These are phyloP conservation scores for Heliangelus exortis DNA, from an alignment of 2,797 vertebrate species.

Conservation along the genomic window DNA sequence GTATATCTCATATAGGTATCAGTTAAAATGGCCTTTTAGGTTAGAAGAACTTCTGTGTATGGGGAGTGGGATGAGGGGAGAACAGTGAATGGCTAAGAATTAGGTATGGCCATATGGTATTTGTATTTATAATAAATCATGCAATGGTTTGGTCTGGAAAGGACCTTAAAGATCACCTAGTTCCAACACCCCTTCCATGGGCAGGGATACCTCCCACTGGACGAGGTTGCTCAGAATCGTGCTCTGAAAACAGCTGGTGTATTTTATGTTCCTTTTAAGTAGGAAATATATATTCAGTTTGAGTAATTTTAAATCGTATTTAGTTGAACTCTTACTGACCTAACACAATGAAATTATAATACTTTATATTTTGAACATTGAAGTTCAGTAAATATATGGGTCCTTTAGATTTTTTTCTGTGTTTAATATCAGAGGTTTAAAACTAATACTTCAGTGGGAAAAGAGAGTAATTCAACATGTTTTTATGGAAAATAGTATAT, in stretches of 20 bases:
- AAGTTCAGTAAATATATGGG: conserved; percentile 27
- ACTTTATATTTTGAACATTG: conserved; percentile 20
- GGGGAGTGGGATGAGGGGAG: neutral
- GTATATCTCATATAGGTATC: neutral
- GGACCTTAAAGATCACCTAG: no score
- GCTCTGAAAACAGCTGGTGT: neutral
- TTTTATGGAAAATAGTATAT: neutral
- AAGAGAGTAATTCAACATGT: neutral
- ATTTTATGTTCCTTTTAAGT: neutral
- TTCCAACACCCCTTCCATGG: no score
- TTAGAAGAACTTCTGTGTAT: neutral
- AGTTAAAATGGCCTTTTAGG: neutral
- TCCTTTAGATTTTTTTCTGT: neutral
- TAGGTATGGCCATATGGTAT: neutral
- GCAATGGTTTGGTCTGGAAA: no score
- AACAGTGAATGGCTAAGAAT: neutral
- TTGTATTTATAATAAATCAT: neutral
- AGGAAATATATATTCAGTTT: neutral
- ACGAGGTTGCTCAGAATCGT: neutral
- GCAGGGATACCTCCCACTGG: no score
- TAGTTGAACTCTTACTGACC: neutral
- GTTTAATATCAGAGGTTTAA: neutral
- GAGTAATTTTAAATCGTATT: neutral
- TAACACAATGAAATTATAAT: neutral
- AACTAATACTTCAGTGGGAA: neutral